Evolutionary conservation across 2,888 invertebrate species (phyloP).

Genomic region (Nesidiocoris tenuis): DNA sequence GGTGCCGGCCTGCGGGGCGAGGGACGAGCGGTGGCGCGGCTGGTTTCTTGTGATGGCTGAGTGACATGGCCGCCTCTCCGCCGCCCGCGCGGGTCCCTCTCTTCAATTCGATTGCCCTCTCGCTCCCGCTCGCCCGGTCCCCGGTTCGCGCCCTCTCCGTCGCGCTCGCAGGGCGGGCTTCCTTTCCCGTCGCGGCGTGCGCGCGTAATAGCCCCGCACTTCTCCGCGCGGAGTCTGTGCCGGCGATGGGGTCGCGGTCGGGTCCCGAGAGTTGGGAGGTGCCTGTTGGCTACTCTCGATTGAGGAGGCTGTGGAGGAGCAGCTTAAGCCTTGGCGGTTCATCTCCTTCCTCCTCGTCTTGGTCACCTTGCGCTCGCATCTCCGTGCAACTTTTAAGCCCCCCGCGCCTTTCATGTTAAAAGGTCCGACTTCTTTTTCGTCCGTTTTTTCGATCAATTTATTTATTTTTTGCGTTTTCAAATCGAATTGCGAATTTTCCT

Average conservation of each 20-base stretch:
- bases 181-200: slow-evolving; percentile 14
- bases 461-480: no score
- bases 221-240: not conserved
- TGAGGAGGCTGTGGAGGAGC: not conserved
- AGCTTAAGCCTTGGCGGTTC: not conserved
- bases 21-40: not conserved
- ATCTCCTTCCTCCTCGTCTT: not conserved
- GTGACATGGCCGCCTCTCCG: slow-evolving; percentile 34
- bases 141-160: not conserved
- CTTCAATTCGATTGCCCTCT: not conserved
- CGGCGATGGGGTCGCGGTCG: not conserved
- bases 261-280: not conserved
- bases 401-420: no score
- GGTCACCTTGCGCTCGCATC: not conserved
- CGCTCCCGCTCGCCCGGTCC: not conserved
- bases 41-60: slow-evolving; percentile 40
- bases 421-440: no score
- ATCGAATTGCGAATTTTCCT: no score
- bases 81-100: not conserved
- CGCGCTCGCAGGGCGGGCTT: not conserved
- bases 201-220: slow-evolving; percentile 24
- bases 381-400: not conserved
- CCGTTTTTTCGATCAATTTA: no score
- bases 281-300: not conserved
- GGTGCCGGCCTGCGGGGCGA: not conserved